phyloP scores from a whole-genome alignment of 2,888 invertebrate species.

The Hirtodrosophila histrioides region DNA sequence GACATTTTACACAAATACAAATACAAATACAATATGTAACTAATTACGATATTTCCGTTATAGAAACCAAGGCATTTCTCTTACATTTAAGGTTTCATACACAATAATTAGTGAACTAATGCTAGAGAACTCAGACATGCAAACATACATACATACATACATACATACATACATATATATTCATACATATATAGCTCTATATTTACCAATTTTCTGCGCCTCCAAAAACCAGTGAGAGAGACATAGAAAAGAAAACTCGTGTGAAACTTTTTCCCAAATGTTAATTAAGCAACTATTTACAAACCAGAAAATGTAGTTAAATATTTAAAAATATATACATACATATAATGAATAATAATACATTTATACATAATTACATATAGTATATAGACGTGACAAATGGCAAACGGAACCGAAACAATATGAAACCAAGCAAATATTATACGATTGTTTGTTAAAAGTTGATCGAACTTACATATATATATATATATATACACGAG shows the following conservation, averaged over 20 bases:
- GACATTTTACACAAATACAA: slow-evolving; percentile 67
- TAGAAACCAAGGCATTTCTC: slow-evolving; percentile 78
- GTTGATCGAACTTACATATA: slow-evolving; percentile 45
- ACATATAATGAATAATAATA: slow-evolving; percentile 37
- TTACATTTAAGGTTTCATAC: slow-evolving; percentile 78
- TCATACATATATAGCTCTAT: slow-evolving; percentile 39
- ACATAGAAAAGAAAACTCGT: slow-evolving; percentile 27
- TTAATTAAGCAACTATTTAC: slow-evolving; percentile 79
- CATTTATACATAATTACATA: slow-evolving; percentile 38
- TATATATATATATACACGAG: slow-evolving; percentile 20
- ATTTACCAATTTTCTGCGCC: slow-evolving; percentile 43
- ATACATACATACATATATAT: slow-evolving; percentile 21
- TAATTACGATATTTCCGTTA: slow-evolving; percentile 65
- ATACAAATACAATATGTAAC: slow-evolving; percentile 24
- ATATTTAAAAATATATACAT: slow-evolving; percentile 62
- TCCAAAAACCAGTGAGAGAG: slow-evolving; percentile 37
- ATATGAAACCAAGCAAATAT: slow-evolving; percentile 48
- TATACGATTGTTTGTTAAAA: slow-evolving; percentile 60
- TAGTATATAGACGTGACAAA: slow-evolving; percentile 57
- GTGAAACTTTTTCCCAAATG: slow-evolving; percentile 52
- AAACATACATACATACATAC: slow-evolving; percentile 25
- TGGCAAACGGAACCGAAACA: slow-evolving; percentile 50
- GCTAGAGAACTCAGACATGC: slow-evolving; percentile 64
- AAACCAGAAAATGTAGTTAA: slow-evolving; percentile 69
- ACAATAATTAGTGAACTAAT: slow-evolving; percentile 78